Conservation (phyloP, 2,888 invertebrate genomes). For the Buathra laborator region DNA sequence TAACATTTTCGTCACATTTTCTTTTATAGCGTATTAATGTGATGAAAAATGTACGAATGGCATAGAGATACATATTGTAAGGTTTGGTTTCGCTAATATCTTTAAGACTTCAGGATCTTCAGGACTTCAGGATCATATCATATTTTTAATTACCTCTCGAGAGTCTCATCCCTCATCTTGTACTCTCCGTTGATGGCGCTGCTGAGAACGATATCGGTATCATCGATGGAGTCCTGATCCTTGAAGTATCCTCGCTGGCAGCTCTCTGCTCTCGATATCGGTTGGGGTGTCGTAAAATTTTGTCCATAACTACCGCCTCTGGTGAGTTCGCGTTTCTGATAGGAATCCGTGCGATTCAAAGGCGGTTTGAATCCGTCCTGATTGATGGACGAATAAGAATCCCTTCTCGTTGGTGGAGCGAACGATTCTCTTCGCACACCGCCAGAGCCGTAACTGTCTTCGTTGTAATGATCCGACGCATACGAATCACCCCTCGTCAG, state of each 20-base stretch:
- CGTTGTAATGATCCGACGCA: constrained; percentile 80
- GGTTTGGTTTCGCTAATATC: too few relatives aligned
- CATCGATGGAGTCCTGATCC: constrained; percentile 86
- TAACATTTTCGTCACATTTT: too few relatives aligned
- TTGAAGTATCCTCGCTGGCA: constrained; percentile 85
- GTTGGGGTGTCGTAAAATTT: constrained; percentile 78
- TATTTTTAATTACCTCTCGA: constrained; percentile 79
- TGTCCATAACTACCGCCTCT: constrained; percentile 75
- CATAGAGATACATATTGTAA: too few relatives aligned
- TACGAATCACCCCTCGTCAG: constrained; percentile 81
- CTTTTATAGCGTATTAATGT: too few relatives aligned
- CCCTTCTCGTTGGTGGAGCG: constrained; percentile 75
- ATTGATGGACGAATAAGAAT: constrained; percentile 79
- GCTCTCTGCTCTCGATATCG: constrained; percentile 83
- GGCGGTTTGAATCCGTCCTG: constrained; percentile 78
- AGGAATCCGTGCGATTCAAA: constrained; percentile 78
- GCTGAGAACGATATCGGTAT: constrained; percentile 79
- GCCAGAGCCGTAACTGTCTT: constrained; percentile 71
- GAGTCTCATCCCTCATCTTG: constrained; percentile 82
- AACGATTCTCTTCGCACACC: constrained; percentile 74
- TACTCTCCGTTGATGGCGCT: constrained; percentile 81
- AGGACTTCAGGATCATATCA: too few relatives aligned
- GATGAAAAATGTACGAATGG: too few relatives aligned
- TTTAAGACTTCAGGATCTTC: too few relatives aligned
- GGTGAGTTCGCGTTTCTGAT: constrained; percentile 76